Base-by-base conservation (phyloP, 2,888 invertebrate genomes). In the Plebejus argus region DNA sequence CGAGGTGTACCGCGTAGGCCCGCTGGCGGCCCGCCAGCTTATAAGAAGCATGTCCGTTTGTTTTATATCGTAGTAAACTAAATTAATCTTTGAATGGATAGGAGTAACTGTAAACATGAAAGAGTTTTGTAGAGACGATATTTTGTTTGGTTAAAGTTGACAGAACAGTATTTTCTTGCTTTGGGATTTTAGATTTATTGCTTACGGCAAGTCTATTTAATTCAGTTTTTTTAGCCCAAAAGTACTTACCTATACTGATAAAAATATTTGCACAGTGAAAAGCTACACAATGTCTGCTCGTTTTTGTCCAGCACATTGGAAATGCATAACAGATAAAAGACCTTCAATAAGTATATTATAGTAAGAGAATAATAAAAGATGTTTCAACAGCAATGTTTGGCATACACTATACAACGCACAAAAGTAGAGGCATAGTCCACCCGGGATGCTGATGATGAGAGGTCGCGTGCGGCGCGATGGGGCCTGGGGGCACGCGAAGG, bases 401-500 rank as follows among this genome's bases (percentile, higher is more conserved):
- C 18, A 53, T 5, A 2, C 2, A 28, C n/a, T n/a, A n/a, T n/a
- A 5, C 53, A 53, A 5, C 53, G 18, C 53, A 4, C 53, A 4
- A 5, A 4, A 53, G 15, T 53, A 53, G 49, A 4, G 18, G 18
- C 18, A 1, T 18, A 53, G 5, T 18, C 53, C 18, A 53, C 53
- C 15, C 8, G 35, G n/a, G 12, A 3, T 39, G 71, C 71, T 39
- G 71, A 72, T 72, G 45, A 49, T 15, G 23, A 7, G 45, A 35
- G 75, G 28, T 20, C 20, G 66, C 61, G 61, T 39, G 39, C 61
- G 15, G 33, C 23, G 33, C 10, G 33, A 23, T 15, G 76, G 39
- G 81, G 28, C 28, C 28, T 28, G 28, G 28, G 81, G 78, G 78
- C 83, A 84, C 84, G 83, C 83, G 84, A 84, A 84, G 84, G 84